A percentile compares a stretch with the other conserved stretches of the same genome.
Evolutionary conservation across 2,797 vertebrate genomes (phyloP).

Genomic region (Scolopax bukidnonensis): DNA sequence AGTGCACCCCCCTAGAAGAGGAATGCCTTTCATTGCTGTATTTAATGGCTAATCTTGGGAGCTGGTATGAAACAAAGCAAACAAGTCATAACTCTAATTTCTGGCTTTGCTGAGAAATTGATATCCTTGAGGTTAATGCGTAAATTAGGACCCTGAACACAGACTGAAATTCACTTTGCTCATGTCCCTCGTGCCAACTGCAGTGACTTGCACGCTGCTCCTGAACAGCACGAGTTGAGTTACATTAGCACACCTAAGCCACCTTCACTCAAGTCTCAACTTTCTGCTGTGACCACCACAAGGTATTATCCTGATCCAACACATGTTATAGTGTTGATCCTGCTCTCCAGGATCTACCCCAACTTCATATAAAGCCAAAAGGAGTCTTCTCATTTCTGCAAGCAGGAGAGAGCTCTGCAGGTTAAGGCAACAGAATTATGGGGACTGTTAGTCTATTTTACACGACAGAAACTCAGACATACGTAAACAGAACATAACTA

Average conservation of each 20-base stretch:
- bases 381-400: neutral
- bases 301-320: neutral
- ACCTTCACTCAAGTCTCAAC: neutral
- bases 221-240: neutral
- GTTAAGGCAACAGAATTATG: rapidly evolving
- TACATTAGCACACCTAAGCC: neutral
- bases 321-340: neutral
- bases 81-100: neutral
- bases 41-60: neutral
- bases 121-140: neutral
- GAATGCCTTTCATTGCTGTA: neutral
- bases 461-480: neutral
- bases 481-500: neutral
- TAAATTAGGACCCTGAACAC: neutral
- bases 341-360: neutral
- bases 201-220: neutral
- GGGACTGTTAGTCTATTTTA: neutral
- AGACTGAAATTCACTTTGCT: neutral
- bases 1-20: neutral
- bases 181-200: rapidly evolving
- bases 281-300: neutral
- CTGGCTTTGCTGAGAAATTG: neutral
- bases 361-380: neutral
- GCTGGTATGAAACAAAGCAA: neutral
- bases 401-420: neutral